A percentile compares a stretch with the other conserved stretches of the same genome.
Evolutionary conservation across 2,113 vertebrate species (phyloP).

Genomic region (Psilopogon haemacephalus): DNA sequence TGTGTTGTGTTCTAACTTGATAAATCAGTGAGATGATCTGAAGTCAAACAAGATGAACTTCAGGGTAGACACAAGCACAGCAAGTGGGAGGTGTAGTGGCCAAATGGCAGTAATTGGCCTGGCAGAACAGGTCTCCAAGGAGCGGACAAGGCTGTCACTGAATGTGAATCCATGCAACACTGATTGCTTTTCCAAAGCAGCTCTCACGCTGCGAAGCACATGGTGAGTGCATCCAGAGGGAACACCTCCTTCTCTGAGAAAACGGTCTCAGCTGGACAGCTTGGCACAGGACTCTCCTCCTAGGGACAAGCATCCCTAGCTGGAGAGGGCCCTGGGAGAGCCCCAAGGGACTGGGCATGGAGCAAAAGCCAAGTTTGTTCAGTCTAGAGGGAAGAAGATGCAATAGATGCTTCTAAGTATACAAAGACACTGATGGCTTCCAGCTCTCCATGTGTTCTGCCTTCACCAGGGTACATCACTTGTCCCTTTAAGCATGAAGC

Average conservation of each 20-base stretch:
- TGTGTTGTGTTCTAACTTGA: neutral
- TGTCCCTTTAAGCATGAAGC: neutral
- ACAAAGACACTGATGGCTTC: neutral
- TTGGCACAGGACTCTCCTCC: neutral
- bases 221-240: accelerated
- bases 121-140: neutral
- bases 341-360: neutral
- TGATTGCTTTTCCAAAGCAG: neutral
- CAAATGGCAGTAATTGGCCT: conserved; percentile 4
- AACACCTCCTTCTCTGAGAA: accelerated
- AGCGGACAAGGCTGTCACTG: neutral
- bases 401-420: neutral
- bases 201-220: neutral
- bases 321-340: neutral
- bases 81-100: neutral
- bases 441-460: neutral
- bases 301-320: neutral
- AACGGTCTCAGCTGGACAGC: neutral
- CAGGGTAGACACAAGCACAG: neutral
- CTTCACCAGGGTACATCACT: neutral
- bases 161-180: neutral
- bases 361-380: neutral
- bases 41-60: conserved; percentile 15
- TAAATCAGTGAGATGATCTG: neutral
- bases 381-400: accelerated